Percentiles rank a stretch among this genome's conserved stretches.
Conservation (phyloP, 2,113 vertebrate species). For the Gymnorhina tibicen region DNA sequence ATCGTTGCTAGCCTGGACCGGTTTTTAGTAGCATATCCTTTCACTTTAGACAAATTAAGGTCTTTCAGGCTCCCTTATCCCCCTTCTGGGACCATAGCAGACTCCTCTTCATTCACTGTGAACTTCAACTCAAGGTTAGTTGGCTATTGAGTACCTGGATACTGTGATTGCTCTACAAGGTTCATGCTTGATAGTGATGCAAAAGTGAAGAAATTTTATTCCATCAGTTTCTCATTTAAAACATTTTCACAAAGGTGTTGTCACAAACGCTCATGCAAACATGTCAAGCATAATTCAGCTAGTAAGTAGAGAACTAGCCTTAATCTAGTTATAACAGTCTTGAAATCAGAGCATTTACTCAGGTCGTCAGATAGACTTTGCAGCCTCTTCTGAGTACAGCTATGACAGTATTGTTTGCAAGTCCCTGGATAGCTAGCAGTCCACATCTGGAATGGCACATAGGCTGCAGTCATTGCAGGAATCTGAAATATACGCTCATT, state of each 20-base stretch:
- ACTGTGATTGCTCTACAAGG: not conserved
- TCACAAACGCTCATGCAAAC: not conserved
- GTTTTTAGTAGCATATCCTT: not conserved
- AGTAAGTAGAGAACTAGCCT: not conserved
- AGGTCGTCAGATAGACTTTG: not conserved
- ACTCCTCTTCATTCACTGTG: not conserved
- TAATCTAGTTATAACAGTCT: not conserved
- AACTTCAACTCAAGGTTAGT: not conserved
- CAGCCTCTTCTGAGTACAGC: not conserved
- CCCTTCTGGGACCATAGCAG: not conserved
- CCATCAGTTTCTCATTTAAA: not conserved
- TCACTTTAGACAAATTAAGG: not conserved
- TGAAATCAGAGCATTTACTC: not conserved
- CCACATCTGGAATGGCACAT: not conserved
- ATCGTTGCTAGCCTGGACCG: not conserved
- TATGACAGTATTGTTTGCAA: not conserved
- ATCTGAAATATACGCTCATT: not conserved
- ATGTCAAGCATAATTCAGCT: not conserved
- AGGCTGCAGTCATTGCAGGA: not conserved
- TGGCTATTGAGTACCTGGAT: not conserved
- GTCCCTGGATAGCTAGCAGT: not conserved
- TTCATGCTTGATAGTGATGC: not conserved
- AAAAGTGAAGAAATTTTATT: not conserved
- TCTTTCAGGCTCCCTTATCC: not conserved
- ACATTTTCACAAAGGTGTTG: not conserved